A percentile compares a stretch with the other conserved stretches of the same genome.
These are phyloP conservation scores for Malurus splendens DNA, from an alignment of 2,797 vertebrate genomes.

Conservation along the genomic window DNA sequence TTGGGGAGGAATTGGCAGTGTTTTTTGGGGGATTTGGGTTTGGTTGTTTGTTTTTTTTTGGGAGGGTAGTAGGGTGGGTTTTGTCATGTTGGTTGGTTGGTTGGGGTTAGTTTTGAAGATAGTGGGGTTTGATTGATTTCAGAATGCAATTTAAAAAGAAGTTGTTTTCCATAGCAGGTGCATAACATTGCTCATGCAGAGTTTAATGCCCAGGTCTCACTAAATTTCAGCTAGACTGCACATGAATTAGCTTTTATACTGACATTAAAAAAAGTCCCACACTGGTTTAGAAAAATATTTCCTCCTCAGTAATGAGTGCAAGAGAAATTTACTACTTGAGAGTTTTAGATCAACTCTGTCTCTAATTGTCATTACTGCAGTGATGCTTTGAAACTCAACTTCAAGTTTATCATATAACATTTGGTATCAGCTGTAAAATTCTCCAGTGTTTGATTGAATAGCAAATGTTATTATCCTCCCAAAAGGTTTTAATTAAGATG, in stretches of 20 bases:
- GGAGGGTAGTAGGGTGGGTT: background rate
- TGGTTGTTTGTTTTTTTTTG: background rate
- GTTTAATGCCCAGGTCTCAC: background rate
- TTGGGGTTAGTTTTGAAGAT: background rate
- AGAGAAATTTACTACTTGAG: background rate
- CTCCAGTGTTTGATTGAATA: background rate
- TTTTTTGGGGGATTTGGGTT: background rate
- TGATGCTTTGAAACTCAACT: background rate
- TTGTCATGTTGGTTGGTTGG: background rate
- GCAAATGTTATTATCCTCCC: background rate
- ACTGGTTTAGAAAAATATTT: background rate
- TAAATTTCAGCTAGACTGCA: background rate
- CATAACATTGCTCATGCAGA: background rate
- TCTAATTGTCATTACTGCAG: background rate
- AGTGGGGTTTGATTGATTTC: background rate
- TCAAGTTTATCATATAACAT: background rate
- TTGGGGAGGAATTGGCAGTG: accelerated
- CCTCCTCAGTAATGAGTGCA: background rate
- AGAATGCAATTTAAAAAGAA: background rate
- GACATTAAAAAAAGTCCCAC: background rate
- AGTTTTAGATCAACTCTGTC: background rate
- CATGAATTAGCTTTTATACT: background rate
- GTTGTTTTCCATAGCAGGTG: background rate
- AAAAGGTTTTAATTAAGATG: slow-evolving; percentile 34
- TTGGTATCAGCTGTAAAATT: slow-evolving; percentile 11